Base-by-base conservation (phyloP, 92 coral and sea anemone genomes). In the Actinostola sp. region DNA sequence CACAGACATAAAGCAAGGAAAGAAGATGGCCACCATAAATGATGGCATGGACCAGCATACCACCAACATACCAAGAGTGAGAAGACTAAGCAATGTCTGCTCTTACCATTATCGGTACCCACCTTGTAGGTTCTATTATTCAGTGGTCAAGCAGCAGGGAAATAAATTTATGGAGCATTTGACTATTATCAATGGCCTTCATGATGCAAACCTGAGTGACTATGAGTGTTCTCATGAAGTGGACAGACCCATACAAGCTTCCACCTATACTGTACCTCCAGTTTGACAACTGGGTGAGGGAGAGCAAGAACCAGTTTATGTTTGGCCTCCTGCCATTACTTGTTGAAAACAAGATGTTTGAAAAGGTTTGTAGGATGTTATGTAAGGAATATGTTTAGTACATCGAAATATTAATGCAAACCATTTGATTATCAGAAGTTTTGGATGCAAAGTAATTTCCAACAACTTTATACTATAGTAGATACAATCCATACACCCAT, bases 131-230 rank as follows among this genome's bases (percentile, higher is more conserved):
- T 0, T 71, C 48, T 0, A 82, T 82, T 0, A 38, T 85, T 31
- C 90, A 84, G 77, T 45, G 66, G 89, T 0, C 86, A 78, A 7
- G 28, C 62, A 17, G 26, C 63, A 0, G 90, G 93, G 1, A 87
- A 87, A 26, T 55, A 55, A 35, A 46, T 50, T 0, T 35, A 27
- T 45, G 87, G 84, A 0, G 42, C 69, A 0, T 88, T 88, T 60
- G 89, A 88, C 31, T 56, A 56, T n/a, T 80, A 68, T 27, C 84
- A 88, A 26, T 80, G 70, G 60, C 82, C n/a, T 73, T 0, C 93
- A 81, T 77, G 88, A 85, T 63, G 45, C 90, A 11, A 89, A 89
- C 19, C 60, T 85, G 21, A 89, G n/a, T n/a, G n/a, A n/a, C 90
- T 0, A 70, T 72, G 34, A 70, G 73, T 27, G 81, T 84, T 29